Percentiles rank a stretch among this genome's conserved stretches.
Evolutionary conservation across 2,888 invertebrate species (phyloP).

Genomic region (Cataglyphis livida): DNA sequence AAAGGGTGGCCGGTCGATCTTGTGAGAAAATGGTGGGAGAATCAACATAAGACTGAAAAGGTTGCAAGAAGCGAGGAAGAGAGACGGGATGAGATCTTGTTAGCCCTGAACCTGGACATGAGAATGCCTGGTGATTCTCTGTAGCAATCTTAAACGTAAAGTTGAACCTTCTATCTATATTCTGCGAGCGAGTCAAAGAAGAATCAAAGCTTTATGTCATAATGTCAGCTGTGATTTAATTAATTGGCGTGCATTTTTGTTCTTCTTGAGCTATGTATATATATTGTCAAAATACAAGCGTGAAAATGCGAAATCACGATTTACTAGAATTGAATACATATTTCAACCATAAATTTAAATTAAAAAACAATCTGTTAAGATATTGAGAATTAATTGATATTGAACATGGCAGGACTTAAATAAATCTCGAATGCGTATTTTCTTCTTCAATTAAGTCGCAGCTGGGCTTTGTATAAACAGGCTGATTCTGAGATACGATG

Average conservation of each 20-base stretch:
- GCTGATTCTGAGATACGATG: neutral
- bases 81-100: constrained; percentile 67
- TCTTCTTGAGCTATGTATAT: neutral
- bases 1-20: constrained; percentile 23
- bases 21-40: constrained; percentile 42
- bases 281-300: neutral
- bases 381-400: neutral
- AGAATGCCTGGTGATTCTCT: constrained; percentile 45
- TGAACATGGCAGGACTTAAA: neutral
- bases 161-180: neutral
- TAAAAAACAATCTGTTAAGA: neutral
- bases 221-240: neutral
- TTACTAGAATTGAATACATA: neutral
- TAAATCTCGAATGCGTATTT: neutral
- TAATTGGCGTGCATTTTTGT: neutral
- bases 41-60: neutral
- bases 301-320: neutral
- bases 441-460: neutral
- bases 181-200: neutral
- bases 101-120: constrained; percentile 76
- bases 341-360: neutral
- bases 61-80: constrained; percentile 6
- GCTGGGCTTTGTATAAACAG: neutral
- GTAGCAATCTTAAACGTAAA: constrained; percentile 49
- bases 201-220: neutral